phyloP scores from a whole-genome alignment of 2,888 invertebrate species.

The Sminthurides aquaticus region DNA sequence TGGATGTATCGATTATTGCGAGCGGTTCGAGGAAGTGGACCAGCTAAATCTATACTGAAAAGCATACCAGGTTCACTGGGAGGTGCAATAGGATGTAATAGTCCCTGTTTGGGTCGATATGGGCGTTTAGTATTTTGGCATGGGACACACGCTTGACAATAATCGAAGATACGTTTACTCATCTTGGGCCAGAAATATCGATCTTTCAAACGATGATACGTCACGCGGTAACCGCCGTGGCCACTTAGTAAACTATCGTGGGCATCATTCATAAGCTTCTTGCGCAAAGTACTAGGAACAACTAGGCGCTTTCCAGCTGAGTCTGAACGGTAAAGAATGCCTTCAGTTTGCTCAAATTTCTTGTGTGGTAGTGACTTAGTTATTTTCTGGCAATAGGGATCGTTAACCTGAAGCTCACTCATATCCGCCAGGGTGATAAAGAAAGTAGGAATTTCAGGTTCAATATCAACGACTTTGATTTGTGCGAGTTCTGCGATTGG shows the following conservation, averaged over 20 bases:
- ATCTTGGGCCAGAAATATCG: constrained; percentile 3
- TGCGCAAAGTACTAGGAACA: background rate
- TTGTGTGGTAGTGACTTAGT: background rate
- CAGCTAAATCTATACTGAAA: constrained; percentile 7
- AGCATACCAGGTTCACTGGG: background rate
- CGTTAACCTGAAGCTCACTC: background rate
- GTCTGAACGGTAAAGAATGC: background rate
- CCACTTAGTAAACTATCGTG: constrained; percentile 2
- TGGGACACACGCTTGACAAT: no score
- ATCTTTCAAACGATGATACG: background rate
- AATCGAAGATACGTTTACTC: no score
- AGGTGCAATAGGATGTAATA: constrained; percentile 1
- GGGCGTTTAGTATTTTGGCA: constrained; percentile 24
- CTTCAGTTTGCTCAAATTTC: background rate
- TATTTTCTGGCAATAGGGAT: background rate
- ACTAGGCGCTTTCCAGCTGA: background rate
- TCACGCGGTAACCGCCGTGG: constrained; percentile 3
- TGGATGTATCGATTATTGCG: constrained; percentile 1
- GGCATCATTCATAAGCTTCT: background rate
- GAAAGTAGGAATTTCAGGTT: no score
- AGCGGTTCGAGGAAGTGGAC: background rate
- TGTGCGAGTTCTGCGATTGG: background rate
- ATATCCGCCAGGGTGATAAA: background rate
- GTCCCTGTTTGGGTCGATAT: background rate
- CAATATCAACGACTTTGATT: background rate